Evolutionary conservation across 2,888 invertebrate species (phyloP).

Genomic region (Glaucopsyche alexis): DNA sequence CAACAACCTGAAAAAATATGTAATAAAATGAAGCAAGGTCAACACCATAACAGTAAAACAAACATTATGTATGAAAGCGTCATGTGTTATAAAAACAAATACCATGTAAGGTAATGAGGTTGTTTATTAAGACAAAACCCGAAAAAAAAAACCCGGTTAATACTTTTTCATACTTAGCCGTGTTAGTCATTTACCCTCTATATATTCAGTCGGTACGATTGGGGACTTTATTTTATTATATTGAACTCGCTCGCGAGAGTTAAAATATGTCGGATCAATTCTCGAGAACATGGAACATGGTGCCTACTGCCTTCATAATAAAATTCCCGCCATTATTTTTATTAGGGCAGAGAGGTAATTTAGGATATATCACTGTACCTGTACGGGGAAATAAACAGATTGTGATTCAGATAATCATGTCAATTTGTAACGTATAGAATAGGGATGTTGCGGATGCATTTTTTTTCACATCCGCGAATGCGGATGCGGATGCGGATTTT

Average conservation of each 20-base stretch:
- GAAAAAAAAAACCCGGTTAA: neutral
- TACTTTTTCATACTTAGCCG: neutral
- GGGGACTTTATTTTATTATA: too few relatives aligned
- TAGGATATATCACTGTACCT: neutral
- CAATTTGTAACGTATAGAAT: too few relatives aligned
- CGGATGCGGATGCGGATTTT: too few relatives aligned
- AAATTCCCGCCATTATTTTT: neutral
- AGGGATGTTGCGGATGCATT: too few relatives aligned
- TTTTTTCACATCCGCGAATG: too few relatives aligned
- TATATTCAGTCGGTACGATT: too few relatives aligned
- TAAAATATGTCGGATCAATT: neutral
- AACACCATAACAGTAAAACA: conserved; percentile 17
- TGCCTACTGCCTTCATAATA: neutral
- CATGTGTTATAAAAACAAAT: neutral
- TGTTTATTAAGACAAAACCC: neutral
- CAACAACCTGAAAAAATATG: conserved; percentile 20
- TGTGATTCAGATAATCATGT: neutral
- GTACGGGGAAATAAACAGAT: neutral
- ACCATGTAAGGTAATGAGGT: neutral
- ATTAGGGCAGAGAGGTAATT: conserved; percentile 5
- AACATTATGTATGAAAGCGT: conserved; percentile 5
- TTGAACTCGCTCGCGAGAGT: too few relatives aligned
- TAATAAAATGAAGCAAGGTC: conserved; percentile 26
- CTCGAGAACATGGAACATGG: neutral
- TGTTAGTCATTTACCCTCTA: neutral